phyloP scores from a whole-genome alignment of 2,113 vertebrate genomes.

The Macrotis lagotis region DNA sequence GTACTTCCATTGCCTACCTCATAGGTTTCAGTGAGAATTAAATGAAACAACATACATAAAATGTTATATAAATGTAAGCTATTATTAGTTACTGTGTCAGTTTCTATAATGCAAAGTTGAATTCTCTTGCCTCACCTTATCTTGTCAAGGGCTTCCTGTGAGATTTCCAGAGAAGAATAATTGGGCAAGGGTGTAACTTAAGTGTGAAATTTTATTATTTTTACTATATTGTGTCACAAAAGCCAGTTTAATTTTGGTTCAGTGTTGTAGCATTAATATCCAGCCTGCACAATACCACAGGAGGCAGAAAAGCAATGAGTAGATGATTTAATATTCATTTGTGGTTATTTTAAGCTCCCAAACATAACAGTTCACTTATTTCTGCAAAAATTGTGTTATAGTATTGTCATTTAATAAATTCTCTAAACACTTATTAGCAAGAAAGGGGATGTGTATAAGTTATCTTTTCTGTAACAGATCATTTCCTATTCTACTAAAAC shows the following conservation, averaged over 20 bases:
- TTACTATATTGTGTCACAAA: slow-evolving; percentile 2
- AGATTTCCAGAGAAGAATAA: background rate
- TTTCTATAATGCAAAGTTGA: slow-evolving; percentile 1
- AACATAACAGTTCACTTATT: background rate
- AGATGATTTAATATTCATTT: slow-evolving; percentile 21
- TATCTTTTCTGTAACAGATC: background rate
- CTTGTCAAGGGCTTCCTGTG: background rate
- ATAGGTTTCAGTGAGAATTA: background rate
- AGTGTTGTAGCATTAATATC: slow-evolving; percentile 12
- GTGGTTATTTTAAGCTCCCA: slow-evolving; percentile 23
- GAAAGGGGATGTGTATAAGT: background rate
- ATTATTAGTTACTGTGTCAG: background rate
- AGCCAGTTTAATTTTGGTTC: background rate
- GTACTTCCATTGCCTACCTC: background rate
- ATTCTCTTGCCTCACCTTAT: background rate
- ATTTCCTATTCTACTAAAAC: slow-evolving; percentile 13
- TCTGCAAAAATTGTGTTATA: background rate
- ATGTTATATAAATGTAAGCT: background rate
- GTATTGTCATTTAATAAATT: background rate
- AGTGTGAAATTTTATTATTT: background rate
- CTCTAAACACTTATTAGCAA: slow-evolving; percentile 17
- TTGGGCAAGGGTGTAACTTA: background rate
- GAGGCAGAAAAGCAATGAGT: slow-evolving; percentile 3
- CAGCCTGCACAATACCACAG: background rate
- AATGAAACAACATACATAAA: background rate